Evolutionary conservation across 2,797 vertebrate species (phyloP).

Genomic region (Borostomias antarcticus): DNA sequence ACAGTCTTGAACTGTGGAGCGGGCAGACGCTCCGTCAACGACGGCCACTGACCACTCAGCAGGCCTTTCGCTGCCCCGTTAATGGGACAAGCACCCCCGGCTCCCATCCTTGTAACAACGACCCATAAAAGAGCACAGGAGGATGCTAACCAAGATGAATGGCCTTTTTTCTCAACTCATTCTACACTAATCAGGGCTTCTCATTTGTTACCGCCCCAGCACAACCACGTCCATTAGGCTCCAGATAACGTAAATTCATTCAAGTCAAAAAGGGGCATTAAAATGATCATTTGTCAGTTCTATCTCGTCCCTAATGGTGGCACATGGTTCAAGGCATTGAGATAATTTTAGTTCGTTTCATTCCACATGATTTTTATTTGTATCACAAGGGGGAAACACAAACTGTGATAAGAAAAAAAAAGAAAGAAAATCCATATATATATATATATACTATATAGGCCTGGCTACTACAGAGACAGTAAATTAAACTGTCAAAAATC

Average conservation of each 20-base stretch:
- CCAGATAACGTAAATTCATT: constrained; percentile 83
- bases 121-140: constrained; percentile 79
- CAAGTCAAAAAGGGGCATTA: constrained; percentile 82
- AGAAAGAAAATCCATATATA: background rate
- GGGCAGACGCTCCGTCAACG: constrained; percentile 74
- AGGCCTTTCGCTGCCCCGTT: constrained; percentile 60
- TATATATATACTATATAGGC: background rate
- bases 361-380: constrained; percentile 32
- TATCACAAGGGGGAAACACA: background rate
- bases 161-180: constrained; percentile 75
- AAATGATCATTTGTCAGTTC: constrained; percentile 79
- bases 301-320: constrained; percentile 76
- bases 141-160: constrained; percentile 84
- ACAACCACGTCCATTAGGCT: constrained; percentile 69
- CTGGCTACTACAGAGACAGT: background rate
- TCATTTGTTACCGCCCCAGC: constrained; percentile 73
- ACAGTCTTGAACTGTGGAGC: constrained; percentile 70
- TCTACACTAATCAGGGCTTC: constrained; percentile 83
- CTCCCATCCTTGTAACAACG: constrained; percentile 73
- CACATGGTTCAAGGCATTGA: constrained; percentile 79
- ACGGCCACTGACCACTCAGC: constrained; percentile 72
- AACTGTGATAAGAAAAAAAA: background rate
- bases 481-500: background rate
- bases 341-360: constrained; percentile 64
- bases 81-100: constrained; percentile 71